A percentile compares a stretch with the other conserved stretches of the same genome.
phyloP scores from a whole-genome alignment of 2,113 vertebrate species.

The Fregetta grallaria region DNA sequence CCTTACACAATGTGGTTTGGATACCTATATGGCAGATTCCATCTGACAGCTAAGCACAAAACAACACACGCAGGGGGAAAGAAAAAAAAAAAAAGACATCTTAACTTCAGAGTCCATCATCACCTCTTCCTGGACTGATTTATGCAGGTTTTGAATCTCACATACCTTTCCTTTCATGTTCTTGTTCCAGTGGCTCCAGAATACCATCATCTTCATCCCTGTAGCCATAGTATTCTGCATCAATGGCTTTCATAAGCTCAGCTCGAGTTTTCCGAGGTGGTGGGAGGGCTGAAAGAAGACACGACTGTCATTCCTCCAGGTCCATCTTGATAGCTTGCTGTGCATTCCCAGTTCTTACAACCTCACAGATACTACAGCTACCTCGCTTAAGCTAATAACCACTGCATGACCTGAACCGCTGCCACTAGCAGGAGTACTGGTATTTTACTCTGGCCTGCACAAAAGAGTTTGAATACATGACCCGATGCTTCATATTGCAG shows the following conservation, averaged over 20 bases:
- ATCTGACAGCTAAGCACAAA: neutral
- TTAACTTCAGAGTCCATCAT: neutral
- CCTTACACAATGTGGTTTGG: neutral
- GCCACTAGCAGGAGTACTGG: neutral
- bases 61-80: rapidly evolving
- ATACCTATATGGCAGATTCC: neutral
- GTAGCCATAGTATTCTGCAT: conserved; percentile 96
- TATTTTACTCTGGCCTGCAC: too few species aligned
- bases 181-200: conserved; percentile 89
- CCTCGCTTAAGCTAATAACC: neutral
- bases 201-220: conserved; percentile 95
- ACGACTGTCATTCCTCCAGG: neutral
- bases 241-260: conserved; percentile 96
- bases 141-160: neutral
- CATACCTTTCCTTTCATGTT: conserved; percentile 87
- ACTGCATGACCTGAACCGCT: neutral
- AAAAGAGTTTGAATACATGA: neutral
- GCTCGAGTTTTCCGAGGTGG: conserved; percentile 89
- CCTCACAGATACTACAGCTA: neutral
- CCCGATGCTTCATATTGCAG: neutral
- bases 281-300: conserved; percentile 77
- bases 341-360: neutral
- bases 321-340: neutral
- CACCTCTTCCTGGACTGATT: neutral
- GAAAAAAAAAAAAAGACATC: neutral